These are phyloP conservation scores for Galbula dea DNA, from an alignment of 2,113 vertebrate genomes.

Conservation along the genomic window DNA sequence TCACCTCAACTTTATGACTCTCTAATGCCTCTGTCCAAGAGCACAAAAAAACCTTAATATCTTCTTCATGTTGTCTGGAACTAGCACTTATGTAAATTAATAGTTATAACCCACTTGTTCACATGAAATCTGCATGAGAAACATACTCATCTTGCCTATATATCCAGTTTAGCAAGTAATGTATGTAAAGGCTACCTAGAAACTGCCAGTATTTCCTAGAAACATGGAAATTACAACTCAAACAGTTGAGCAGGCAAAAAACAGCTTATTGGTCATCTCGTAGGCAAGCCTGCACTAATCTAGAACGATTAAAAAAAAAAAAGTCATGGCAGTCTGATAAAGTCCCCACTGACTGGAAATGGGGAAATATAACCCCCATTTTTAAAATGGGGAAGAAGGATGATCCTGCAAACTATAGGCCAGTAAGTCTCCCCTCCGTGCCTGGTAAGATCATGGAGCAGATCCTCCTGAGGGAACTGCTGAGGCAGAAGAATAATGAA, in stretches of 20 bases:
- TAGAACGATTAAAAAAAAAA: neutral
- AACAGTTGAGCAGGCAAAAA: neutral
- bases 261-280: neutral
- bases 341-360: too few species aligned
- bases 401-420: too few species aligned
- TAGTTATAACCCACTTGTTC: neutral
- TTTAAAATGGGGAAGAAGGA: too few species aligned
- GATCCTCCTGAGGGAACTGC: too few species aligned
- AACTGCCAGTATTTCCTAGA: neutral
- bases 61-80: neutral
- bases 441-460: too few species aligned
- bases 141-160: neutral
- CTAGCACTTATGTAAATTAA: neutral
- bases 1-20: neutral
- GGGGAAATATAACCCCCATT: too few species aligned
- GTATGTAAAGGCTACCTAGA: neutral
- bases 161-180: neutral
- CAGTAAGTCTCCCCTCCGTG: too few species aligned
- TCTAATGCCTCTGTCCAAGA: neutral
- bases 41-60: neutral
- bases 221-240: neutral
- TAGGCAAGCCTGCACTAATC: neutral
- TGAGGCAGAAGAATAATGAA: too few species aligned
- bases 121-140: neutral
- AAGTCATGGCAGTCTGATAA: too few species aligned